Conservation (phyloP, 2,797 vertebrate species). For the Takifugu rubripes region DNA sequence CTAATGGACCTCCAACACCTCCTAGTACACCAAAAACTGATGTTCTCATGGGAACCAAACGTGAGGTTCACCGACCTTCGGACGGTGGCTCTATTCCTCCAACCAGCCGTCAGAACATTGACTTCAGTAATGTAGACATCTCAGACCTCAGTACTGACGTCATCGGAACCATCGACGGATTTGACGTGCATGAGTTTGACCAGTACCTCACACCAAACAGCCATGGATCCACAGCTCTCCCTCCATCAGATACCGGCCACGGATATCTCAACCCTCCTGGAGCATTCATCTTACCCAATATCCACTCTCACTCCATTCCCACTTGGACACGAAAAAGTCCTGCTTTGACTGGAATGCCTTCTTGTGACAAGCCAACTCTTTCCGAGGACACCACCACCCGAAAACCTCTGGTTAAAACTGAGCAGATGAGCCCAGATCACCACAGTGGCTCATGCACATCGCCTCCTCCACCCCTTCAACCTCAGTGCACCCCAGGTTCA, state of each 20-base stretch:
- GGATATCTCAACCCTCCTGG: constrained; percentile 57
- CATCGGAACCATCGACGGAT: constrained; percentile 86
- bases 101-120: constrained; percentile 85
- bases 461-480: constrained; percentile 66
- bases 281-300: constrained; percentile 66
- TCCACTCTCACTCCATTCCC: constrained; percentile 40
- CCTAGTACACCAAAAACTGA: constrained; percentile 88
- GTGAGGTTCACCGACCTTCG: constrained; percentile 74
- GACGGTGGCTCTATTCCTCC: constrained; percentile 48
- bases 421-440: constrained; percentile 86
- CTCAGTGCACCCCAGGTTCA: constrained; percentile 67
- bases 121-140: constrained; percentile 93
- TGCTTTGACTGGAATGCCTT: constrained; percentile 23
- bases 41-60: constrained; percentile 75
- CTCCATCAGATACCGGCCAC: constrained; percentile 63
- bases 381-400: constrained; percentile 59
- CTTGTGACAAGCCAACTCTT: constrained; percentile 32
- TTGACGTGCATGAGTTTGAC: constrained; percentile 89
- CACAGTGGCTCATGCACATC: constrained; percentile 71
- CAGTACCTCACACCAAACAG: constrained; percentile 86
- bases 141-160: constrained; percentile 89
- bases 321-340: constrained; percentile 79
- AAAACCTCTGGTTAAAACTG: constrained; percentile 84
- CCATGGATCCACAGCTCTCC: constrained; percentile 27
- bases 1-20: constrained; percentile 86